Base-by-base conservation (phyloP, 2,797 vertebrate species). In the Meda fulgida region DNA sequence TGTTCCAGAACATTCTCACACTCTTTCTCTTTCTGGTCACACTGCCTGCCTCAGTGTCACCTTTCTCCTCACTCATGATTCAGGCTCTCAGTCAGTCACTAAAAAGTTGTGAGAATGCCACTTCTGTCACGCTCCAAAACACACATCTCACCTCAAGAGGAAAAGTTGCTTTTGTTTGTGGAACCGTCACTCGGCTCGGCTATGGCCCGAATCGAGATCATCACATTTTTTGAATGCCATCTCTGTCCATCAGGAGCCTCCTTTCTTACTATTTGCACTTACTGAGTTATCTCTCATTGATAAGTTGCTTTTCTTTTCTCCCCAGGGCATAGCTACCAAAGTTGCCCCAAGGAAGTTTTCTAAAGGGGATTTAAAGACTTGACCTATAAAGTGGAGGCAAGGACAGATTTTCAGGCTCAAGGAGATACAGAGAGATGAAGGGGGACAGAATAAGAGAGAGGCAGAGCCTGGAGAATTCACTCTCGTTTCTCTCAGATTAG, bases 341-440 rank as follows among this genome's bases (percentile, higher is more conserved):
- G 91, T 92, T 81, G 14, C 89, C 89, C 92, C 89, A 93, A 93
- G 91, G 92, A 93, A 91, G 89, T 93, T 92, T 93, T 94, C 77
- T 91, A 92, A 93, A 92, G 90, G 84, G 91, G 93, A 92, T 94
- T 93, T 93, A 89, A 84, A 87, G 90, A 85, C 91, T 88, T 92
- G 91, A 94, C 92, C 93, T 92, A 91, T 93, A 89, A 93, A 94
- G 88, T 88, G 88, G 87, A 88, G 88, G 88, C 90, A 88, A 90
- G 80, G 84, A 77, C 82, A 81, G 90, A 91, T 91, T 91, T 90
- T 79, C 77, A 65, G 58, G 79, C 84, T 87, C 85, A 86, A 84
- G 83, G 84, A 82, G 91, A 90, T 88, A 89, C 72, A 86, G 83
- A 84, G 80, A 91, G 65, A 84, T 40, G 79, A 40, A 58, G 29